Evolutionary conservation across 2,888 invertebrate species (phyloP).

Genomic region (Eupelmus urozonus): DNA sequence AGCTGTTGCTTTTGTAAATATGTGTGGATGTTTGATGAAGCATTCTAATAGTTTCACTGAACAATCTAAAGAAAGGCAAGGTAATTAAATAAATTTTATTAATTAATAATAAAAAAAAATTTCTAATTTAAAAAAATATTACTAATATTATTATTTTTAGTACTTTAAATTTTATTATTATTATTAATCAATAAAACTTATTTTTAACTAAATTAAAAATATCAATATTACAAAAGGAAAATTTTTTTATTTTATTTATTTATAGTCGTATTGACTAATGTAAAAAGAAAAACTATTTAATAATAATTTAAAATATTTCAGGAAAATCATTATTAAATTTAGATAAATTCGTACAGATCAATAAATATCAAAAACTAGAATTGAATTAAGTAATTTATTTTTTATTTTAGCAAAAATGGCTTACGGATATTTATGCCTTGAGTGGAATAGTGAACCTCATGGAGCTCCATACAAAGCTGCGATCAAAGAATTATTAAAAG

Average conservation of each 20-base stretch:
- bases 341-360: constrained; percentile 22
- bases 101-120: neutral
- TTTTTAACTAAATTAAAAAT: no score
- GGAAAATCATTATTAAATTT: neutral
- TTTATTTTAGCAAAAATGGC: constrained; percentile 70
- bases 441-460: constrained; percentile 70
- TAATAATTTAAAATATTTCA: neutral
- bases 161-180: no score
- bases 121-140: no score
- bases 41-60: constrained; percentile 69
- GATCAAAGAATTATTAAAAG: constrained; percentile 70
- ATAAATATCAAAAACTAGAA: constrained; percentile 26
- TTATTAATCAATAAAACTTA: no score
- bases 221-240: no score
- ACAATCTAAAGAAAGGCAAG: constrained; percentile 70
- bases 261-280: no score
- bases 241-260: no score
- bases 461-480: constrained; percentile 69
- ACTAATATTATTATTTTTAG: no score
- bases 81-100: constrained; percentile 59
- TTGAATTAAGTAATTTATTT: constrained; percentile 14
- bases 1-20: constrained; percentile 70
- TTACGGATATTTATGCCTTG: constrained; percentile 68
- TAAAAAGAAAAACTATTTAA: no score
- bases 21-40: constrained; percentile 72